Evolutionary conservation across 1,140 invertebrate genomes (phyloP), one percentile per base, ranked within the genome.

Genomic region (Dreissena polymorpha): DNA sequence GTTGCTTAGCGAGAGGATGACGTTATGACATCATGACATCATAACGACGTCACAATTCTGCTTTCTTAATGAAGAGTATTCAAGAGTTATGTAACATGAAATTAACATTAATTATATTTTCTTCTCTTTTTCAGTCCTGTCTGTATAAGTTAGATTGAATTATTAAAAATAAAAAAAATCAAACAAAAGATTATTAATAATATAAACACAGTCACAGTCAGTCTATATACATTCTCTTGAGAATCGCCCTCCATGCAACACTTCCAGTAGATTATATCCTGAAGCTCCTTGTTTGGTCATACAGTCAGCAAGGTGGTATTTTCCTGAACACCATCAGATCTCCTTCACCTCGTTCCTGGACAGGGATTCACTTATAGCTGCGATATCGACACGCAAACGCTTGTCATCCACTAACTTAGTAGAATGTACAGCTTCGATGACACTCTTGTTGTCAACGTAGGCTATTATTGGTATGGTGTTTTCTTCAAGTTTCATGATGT

Each of bases 391-490:
- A 21, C 80, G 55, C 7, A 88, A 60, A 16, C 83, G 51, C 68
- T 85, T 88, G 63, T 88, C 87, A 27, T 85, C 77, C 12, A 86
- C 85, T 18, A 86, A 55, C 78, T 88, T 88, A 27, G 85, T 86
- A 25, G 83, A 85, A 68, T 85, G 53, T 14, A 86, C 29, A 53
- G 85, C 81, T 69, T 85, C 85, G 21, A 80, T 77, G 3, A 88
- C 77, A 85, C 73, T 85, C 68, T 85, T 86, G 65, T n/a, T n/a
- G n/a, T n/a, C n/a, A n/a, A n/a, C n/a, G n/a, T 84, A 86, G 74
- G 84, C 86, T 25, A 85, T 75, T 60, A 88, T 84, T 21, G 70
- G 73, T 65, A 81, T 70, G 16, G 68, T 72, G 10, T 57, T 57
- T 78, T 63, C 18, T 18, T n/a, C 16, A 55, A 73, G 12, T 10